These are phyloP conservation scores for Episyrphus balteatus DNA, from an alignment of 1,140 invertebrate species.

Conservation along the genomic window DNA sequence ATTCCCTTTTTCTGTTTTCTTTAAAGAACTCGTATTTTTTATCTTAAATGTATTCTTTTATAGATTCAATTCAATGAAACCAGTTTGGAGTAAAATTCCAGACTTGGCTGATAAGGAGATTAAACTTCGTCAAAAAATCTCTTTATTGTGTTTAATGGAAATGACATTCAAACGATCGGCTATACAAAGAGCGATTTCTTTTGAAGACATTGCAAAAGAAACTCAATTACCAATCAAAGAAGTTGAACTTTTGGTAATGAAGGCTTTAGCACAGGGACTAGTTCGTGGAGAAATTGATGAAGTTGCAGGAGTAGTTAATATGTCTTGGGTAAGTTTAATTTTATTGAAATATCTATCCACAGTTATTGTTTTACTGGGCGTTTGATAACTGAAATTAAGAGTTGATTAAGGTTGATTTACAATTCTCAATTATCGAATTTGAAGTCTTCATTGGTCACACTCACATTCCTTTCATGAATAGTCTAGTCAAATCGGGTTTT, in stretches of 20 bases:
- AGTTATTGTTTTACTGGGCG: too few relatives aligned
- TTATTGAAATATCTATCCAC: too few relatives aligned
- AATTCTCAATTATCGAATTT: too few relatives aligned
- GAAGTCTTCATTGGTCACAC: too few relatives aligned
- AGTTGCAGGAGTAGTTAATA: slow-evolving; percentile 63
- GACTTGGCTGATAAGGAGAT: slow-evolving; percentile 80
- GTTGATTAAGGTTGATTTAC: too few relatives aligned
- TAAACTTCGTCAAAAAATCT: slow-evolving; percentile 83
- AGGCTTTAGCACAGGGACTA: slow-evolving; percentile 88
- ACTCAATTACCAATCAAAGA: slow-evolving; percentile 71
- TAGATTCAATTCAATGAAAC: slow-evolving; percentile 73
- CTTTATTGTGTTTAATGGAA: slow-evolving; percentile 93
- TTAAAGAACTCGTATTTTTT: neutral
- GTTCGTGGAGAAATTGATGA: slow-evolving; percentile 94
- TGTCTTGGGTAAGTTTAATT: slow-evolving; percentile 66
- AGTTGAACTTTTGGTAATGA: slow-evolving; percentile 96
- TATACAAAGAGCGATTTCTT: slow-evolving; percentile 69
- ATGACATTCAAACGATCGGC: slow-evolving; percentile 67
- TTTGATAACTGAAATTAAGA: too few relatives aligned
- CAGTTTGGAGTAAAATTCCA: slow-evolving; percentile 69
- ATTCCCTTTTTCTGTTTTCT: neutral
- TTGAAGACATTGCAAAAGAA: slow-evolving; percentile 80
- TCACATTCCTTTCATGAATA: too few relatives aligned
- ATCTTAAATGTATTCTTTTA: neutral
- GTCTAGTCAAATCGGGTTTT: too few relatives aligned